Percentiles rank a stretch among this genome's conserved stretches.
Conservation (phyloP, 2,888 invertebrate genomes). For the Ectemnius lituratus region DNA sequence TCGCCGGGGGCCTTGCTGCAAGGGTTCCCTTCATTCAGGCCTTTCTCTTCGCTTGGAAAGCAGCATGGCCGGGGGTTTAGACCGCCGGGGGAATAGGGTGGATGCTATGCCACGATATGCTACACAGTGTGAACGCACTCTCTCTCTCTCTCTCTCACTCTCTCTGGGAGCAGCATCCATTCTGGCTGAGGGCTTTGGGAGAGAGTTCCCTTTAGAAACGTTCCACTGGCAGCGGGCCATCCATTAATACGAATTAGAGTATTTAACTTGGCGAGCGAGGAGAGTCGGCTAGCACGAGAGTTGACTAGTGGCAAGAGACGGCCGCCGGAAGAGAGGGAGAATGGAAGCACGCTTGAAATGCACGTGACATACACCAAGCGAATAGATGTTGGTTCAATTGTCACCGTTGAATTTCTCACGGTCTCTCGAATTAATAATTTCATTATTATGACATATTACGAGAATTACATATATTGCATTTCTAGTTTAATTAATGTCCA, state of each 20-base stretch:
- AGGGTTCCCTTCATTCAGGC: slow-evolving; percentile 30
- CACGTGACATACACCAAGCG: neutral
- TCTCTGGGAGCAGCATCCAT: slow-evolving; percentile 44
- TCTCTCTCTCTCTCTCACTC: neutral
- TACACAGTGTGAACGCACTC: slow-evolving; percentile 50
- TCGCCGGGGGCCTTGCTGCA: neutral
- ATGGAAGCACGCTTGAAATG: slow-evolving; percentile 12
- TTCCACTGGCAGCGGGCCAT: slow-evolving; percentile 67
- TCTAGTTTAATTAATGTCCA: too few species aligned
- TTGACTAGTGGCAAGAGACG: slow-evolving; percentile 10
- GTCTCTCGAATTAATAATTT: too few species aligned
- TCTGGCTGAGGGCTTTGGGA: slow-evolving; percentile 50
- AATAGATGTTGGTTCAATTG: too few species aligned
- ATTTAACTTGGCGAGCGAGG: slow-evolving; percentile 63
- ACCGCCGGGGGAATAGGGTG: neutral
- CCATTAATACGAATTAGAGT: slow-evolving; percentile 73
- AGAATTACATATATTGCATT: too few species aligned
- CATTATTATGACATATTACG: too few species aligned
- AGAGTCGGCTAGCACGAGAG: slow-evolving; percentile 31
- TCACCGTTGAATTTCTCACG: too few species aligned
- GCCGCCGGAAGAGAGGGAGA: slow-evolving; percentile 5
- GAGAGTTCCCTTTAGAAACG: slow-evolving; percentile 58
- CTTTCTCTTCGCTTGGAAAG: slow-evolving; percentile 22
- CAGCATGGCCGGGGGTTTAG: too few species aligned
- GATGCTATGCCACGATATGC: too few species aligned